These are phyloP conservation scores for Meloe dianella DNA, from an alignment of 2,888 invertebrate genomes.

Conservation along the genomic window DNA sequence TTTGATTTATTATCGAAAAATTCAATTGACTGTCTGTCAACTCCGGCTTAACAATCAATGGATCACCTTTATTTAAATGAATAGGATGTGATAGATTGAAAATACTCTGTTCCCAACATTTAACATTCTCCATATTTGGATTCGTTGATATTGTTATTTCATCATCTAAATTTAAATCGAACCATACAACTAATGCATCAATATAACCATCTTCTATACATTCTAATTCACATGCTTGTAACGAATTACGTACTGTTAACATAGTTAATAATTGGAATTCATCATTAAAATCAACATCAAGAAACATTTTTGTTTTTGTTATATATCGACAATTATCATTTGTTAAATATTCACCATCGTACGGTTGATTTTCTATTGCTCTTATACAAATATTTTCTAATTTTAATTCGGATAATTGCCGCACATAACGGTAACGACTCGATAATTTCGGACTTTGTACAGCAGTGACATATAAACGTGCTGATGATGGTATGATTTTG, in stretches of 20 bases:
- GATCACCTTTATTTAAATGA: slow-evolving; percentile 35
- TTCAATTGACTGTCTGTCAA: slow-evolving; percentile 50
- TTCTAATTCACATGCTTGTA: slow-evolving; percentile 50
- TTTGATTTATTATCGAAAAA: slow-evolving; percentile 21
- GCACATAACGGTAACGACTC: slow-evolving; percentile 58
- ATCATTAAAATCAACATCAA: slow-evolving; percentile 71
- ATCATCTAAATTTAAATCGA: slow-evolving; percentile 72
- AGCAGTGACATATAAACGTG: slow-evolving; percentile 69
- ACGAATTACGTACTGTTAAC: slow-evolving; percentile 39
- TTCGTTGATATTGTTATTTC: slow-evolving; percentile 68
- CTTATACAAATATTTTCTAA: slow-evolving; percentile 53
- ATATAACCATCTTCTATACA: slow-evolving; percentile 62
- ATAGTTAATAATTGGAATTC: slow-evolving; percentile 59
- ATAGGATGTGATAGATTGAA: slow-evolving; percentile 65
- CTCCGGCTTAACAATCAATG: slow-evolving; percentile 43
- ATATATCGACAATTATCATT: slow-evolving; percentile 64
- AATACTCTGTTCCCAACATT: slow-evolving; percentile 82
- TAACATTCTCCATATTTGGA: slow-evolving; percentile 62
- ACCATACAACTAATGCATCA: slow-evolving; percentile 75
- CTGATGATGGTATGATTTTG: slow-evolving; percentile 67
- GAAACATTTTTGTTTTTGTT: slow-evolving; percentile 64
- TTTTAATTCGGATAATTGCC: slow-evolving; percentile 38
- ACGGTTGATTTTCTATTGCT: slow-evolving; percentile 63
- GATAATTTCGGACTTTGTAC: slow-evolving; percentile 62
- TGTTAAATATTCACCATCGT: slow-evolving; percentile 73